These are phyloP conservation scores for Montifringilla adamsi DNA, from an alignment of 2,113 vertebrate species.

Conservation along the genomic window DNA sequence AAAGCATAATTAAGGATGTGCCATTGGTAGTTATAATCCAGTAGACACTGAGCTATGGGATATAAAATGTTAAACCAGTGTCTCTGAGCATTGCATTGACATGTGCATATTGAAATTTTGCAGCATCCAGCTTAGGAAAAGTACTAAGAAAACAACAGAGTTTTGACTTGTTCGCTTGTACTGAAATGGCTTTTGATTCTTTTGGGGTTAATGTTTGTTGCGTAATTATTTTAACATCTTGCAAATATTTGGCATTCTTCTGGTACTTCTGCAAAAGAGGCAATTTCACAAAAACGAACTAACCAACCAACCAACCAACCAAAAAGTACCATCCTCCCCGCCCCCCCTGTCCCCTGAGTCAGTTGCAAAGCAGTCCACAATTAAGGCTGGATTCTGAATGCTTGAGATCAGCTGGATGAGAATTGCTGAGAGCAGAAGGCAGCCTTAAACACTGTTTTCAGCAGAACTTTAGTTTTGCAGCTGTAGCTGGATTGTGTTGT, in stretches of 20 bases:
- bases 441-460: background rate
- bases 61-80: background rate
- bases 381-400: background rate
- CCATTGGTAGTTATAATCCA: background rate
- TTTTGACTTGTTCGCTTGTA: background rate
- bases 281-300: background rate
- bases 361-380: background rate
- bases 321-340: background rate
- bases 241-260: background rate
- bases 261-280: background rate
- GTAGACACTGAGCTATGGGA: background rate
- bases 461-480: background rate
- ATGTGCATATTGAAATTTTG: background rate
- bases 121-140: background rate
- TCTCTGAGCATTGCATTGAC: background rate
- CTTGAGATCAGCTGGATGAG: background rate
- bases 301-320: background rate
- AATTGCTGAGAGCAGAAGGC: background rate
- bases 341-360: background rate
- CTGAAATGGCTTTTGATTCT: background rate
- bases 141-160: background rate
- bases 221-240: background rate
- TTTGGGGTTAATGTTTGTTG: background rate
- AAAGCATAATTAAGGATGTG: conserved; percentile 3
- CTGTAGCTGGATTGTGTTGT: background rate